Conservation (phyloP, 1,140 invertebrate species). For the Cherax quadricarinatus region DNA sequence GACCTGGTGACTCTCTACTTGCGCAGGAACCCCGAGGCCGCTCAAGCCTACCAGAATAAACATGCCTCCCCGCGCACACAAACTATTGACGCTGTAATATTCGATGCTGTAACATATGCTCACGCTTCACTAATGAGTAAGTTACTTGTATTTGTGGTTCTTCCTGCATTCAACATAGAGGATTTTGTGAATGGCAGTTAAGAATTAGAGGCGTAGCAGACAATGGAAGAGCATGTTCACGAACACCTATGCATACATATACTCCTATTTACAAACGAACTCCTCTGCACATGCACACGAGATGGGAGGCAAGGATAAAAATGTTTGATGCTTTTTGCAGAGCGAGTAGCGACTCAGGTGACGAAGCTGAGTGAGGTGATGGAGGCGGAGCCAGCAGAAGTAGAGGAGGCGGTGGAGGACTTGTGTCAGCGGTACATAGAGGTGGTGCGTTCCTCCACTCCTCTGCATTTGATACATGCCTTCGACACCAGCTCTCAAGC, state of each 20-base stretch:
- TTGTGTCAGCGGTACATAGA: slow-evolving; percentile 9
- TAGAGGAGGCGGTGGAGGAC: not conserved
- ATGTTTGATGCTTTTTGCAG: too few species aligned
- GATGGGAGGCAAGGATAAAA: too few species aligned
- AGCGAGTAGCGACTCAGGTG: not conserved
- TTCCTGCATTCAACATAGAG: too few species aligned
- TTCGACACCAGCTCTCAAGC: not conserved
- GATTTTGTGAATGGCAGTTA: too few species aligned
- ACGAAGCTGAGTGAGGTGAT: not conserved
- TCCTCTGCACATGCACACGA: too few species aligned
- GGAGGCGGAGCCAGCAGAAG: not conserved
- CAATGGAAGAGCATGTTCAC: too few species aligned
- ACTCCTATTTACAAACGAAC: too few species aligned
- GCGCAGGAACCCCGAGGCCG: slow-evolving; percentile 12
- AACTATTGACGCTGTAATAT: slow-evolving; percentile 35
- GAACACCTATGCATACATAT: too few species aligned
- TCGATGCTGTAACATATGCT: slow-evolving; percentile 43
- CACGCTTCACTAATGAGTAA: slow-evolving; percentile 39
- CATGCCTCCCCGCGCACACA: not conserved
- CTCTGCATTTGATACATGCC: not conserved
- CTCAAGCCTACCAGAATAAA: not conserved
- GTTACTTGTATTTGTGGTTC: not conserved
- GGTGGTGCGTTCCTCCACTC: slow-evolving; percentile 28
- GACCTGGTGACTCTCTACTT: slow-evolving; percentile 39
- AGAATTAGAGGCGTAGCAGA: too few species aligned